Evolutionary conservation across 1,140 invertebrate genomes (phyloP), one percentile per base, ranked within the genome.

Genomic region (Xylocopa sonorina): DNA sequence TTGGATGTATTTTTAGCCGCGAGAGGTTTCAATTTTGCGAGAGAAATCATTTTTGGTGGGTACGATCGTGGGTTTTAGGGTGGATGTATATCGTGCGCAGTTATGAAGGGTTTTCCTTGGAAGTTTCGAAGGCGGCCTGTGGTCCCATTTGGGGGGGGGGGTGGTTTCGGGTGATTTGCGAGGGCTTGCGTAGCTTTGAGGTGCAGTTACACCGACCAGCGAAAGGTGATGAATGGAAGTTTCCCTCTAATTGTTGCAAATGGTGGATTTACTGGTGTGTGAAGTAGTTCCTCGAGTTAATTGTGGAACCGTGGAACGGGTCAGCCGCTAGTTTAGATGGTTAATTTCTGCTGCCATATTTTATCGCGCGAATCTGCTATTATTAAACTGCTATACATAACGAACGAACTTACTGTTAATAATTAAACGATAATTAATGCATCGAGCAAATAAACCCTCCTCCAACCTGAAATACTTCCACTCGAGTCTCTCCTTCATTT

Each of bases 181-280:
- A 66, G 43, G 12, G 18, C 9, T 57, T n/a, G 43, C 32, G 27
- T 4, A 18, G 43, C 43, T 32, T 66, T 32, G 0, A 3, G 41
- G 14, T 27, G 2, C 3, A 21, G 27, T 21, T 62, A 12, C 0
- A 5, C 46, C 18, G 7, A 21, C 16, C 18, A 18, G 43, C n/a
- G n/a, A 12, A 2, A 29, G 18, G 18, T 48, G 63, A 66, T 48
- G 18, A 66, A 66, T 48, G 27, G 18, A 48, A 66, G 63, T 66
- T 66, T 48, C 18, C 27, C 10, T 29, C 5, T 66, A 66, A 66
- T 66, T 66, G 43, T 66, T 48, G 18, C 27, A 48, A 48, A 48
- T 32, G 43, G 63, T 32, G 10, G 63, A 48, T 46, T 63, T 41
- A 29, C 18, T 46, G 29, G 27, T 12, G 27, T 21, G 63, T 32